Conservation (phyloP, 1,140 invertebrate genomes). For the Sesamia nonagrioides region DNA sequence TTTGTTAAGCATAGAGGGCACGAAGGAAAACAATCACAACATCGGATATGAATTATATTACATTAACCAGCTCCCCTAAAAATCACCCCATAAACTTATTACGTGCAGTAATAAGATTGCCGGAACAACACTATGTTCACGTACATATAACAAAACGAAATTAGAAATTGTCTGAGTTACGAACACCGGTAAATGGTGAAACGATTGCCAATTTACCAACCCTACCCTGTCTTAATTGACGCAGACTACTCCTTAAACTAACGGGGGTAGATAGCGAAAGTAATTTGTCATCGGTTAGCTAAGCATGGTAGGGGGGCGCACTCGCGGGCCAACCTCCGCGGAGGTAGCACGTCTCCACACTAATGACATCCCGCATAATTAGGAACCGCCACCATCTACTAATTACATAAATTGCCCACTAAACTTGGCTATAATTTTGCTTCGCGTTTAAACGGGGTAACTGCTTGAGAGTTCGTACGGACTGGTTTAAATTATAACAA, state of each 20-base stretch:
- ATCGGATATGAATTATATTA: slow-evolving; percentile 56
- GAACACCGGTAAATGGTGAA: slow-evolving; percentile 80
- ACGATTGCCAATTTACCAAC: slow-evolving; percentile 86
- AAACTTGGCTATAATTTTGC: slow-evolving; percentile 80
- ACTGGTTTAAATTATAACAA: slow-evolving; percentile 43
- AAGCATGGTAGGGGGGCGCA: slow-evolving; percentile 64
- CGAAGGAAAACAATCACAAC: slow-evolving; percentile 51
- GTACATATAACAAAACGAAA: slow-evolving; percentile 65
- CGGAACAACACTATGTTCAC: slow-evolving; percentile 48
- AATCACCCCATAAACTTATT: slow-evolving; percentile 56
- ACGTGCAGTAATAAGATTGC: slow-evolving; percentile 48
- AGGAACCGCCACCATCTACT: slow-evolving; percentile 80
- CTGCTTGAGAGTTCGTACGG: slow-evolving; percentile 42
- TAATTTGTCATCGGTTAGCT: slow-evolving; percentile 87
- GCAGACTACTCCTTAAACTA: slow-evolving; percentile 82
- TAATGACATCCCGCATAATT: slow-evolving; percentile 86
- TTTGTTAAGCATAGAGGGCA: slow-evolving; percentile 13
- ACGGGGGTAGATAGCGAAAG: slow-evolving; percentile 72
- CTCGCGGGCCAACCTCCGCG: slow-evolving; percentile 47
- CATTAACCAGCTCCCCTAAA: slow-evolving; percentile 54
- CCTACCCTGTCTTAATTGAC: slow-evolving; percentile 84
- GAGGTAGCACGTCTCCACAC: slow-evolving; percentile 72
- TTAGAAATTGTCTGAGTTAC: slow-evolving; percentile 78
- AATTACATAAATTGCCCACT: slow-evolving; percentile 85
- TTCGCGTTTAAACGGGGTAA: slow-evolving; percentile 58